phyloP scores from a whole-genome alignment of 2,113 vertebrate genomes.

The Orthonyx spaldingii region DNA sequence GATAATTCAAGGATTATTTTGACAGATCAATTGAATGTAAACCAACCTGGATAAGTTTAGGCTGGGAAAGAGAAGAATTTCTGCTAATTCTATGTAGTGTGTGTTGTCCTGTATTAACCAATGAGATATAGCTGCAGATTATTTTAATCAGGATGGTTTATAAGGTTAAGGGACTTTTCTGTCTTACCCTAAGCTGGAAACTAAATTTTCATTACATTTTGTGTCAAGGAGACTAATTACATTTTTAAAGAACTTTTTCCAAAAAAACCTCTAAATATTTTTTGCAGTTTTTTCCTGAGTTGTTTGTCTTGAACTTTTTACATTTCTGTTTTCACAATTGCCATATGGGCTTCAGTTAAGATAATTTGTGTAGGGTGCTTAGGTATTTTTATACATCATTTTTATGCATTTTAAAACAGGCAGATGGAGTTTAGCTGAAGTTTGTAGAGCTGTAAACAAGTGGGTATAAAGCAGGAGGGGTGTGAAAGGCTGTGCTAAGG shows the following conservation, averaged over 20 bases:
- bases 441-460: neutral
- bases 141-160: neutral
- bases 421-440: neutral
- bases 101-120: neutral
- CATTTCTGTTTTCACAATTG: neutral
- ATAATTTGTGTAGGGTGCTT: neutral
- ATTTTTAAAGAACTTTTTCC: neutral
- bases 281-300: neutral
- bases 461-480: neutral
- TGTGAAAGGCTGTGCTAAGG: neutral
- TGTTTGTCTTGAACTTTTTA: neutral
- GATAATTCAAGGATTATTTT: neutral
- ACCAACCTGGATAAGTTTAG: neutral
- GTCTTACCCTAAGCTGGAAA: neutral
- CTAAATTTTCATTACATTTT: neutral
- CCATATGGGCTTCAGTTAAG: neutral
- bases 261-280: neutral
- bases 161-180: neutral
- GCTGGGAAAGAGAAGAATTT: neutral
- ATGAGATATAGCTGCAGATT: neutral
- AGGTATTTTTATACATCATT: neutral
- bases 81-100: neutral
- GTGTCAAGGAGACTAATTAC: neutral
- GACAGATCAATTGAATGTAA: neutral
- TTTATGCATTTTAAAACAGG: neutral